Percentiles rank a stretch among this genome's conserved stretches.
Conservation (phyloP, 2,888 invertebrate species). For the Thereva unica region DNA sequence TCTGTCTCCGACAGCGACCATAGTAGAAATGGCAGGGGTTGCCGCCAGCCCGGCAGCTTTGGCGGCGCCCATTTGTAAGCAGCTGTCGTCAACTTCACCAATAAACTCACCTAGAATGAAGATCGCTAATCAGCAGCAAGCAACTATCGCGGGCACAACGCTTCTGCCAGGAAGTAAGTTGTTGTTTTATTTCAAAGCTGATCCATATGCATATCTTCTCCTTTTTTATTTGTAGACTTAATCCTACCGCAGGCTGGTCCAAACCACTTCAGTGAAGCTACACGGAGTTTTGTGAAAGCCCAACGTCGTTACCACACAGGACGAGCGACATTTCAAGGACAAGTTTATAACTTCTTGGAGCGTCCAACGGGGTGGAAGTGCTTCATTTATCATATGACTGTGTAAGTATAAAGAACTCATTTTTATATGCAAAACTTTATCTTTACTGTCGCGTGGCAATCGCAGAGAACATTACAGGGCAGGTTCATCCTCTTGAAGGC, state of each 20-base stretch:
- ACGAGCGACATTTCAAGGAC: constrained; percentile 72
- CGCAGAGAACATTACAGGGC: no score
- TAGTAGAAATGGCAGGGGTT: constrained; percentile 56
- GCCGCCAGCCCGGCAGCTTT: constrained; percentile 53
- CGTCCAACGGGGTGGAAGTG: constrained; percentile 83
- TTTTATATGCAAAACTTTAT: neutral
- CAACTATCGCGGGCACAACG: constrained; percentile 10
- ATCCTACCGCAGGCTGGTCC: constrained; percentile 47
- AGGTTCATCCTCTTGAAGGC: no score
- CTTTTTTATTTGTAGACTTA: constrained; percentile 8
- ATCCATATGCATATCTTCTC: neutral
- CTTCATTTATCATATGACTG: constrained; percentile 79
- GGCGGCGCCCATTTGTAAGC: constrained; percentile 37
- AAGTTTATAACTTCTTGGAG: constrained; percentile 83
- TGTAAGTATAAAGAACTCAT: constrained; percentile 64
- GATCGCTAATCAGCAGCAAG: neutral
- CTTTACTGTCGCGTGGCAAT: no score
- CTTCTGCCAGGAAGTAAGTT: constrained; percentile 27
- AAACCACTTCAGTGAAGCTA: constrained; percentile 62
- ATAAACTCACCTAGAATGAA: constrained; percentile 21
- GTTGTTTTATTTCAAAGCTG: neutral
- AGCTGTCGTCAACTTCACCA: constrained; percentile 35
- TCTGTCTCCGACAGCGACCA: constrained; percentile 47
- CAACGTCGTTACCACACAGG: constrained; percentile 64
- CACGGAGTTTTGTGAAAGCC: constrained; percentile 66